These are phyloP conservation scores for Noctua janthina DNA, from an alignment of 2,888 invertebrate species.

Conservation along the genomic window DNA sequence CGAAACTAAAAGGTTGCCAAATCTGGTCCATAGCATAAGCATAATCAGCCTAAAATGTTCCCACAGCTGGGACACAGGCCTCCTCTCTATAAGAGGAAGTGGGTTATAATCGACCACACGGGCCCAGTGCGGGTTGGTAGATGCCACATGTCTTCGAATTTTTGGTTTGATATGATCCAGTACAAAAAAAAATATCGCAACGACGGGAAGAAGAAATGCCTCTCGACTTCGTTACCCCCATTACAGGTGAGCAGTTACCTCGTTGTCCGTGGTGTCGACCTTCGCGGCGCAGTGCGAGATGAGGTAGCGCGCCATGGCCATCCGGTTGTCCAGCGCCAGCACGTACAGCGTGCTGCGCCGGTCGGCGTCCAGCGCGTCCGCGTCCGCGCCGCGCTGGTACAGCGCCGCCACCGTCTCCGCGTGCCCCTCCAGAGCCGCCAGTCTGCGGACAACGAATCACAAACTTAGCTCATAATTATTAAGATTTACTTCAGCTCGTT, in stretches of 20 bases:
- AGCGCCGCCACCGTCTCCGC: conserved; percentile 94
- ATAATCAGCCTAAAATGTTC: no score
- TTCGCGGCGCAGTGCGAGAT: conserved; percentile 94
- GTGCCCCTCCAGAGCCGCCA: conserved; percentile 96
- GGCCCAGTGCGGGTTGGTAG: no score
- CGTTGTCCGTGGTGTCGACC: conserved; percentile 96
- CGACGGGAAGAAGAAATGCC: no score
- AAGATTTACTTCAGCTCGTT: no score
- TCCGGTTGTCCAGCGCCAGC: conserved; percentile 95
- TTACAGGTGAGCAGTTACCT: conserved; percentile 82
- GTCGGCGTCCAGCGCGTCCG: conserved; percentile 97
- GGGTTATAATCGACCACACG: no score
- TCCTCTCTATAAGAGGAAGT: no score
- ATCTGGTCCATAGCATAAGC: neutral
- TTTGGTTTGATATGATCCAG: no score
- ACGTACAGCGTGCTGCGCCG: conserved; percentile 97
- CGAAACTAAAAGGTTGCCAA: neutral
- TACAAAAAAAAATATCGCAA: no score
- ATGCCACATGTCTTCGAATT: no score
- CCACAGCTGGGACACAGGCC: no score
- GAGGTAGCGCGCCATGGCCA: conserved; percentile 95
- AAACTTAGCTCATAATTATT: neutral
- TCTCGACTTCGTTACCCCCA: no score
- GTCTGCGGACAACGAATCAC: conserved; percentile 57
- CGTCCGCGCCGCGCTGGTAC: conserved; percentile 94